These are phyloP conservation scores for Xenopus tropicalis DNA, from an alignment of 2,113 vertebrate genomes.

Conservation along the genomic window UCB_Xtro_10.0 CM004447.2:86016501-86017000, in stretches of 20 bases:
- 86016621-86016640: constrained; percentile 81
- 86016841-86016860: no score
- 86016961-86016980: constrained; percentile 83
- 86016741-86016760: constrained; percentile 75
- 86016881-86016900: constrained; percentile 81
- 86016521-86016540: no score
- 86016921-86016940: constrained; percentile 68
- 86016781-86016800: no score
- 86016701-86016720: constrained; percentile 72
- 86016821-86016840: no score
- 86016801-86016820: no score
- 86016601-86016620: constrained; percentile 76
- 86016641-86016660: constrained; percentile 69
- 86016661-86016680: constrained; percentile 91
- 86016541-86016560: no score
- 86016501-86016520: no score
- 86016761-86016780: no score
- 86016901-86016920: constrained; percentile 66
- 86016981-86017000: constrained; percentile 73
- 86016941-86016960: constrained; percentile 71
- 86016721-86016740: constrained; percentile 74
- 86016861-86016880: constrained; percentile 1
- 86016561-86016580: no score
- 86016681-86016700: constrained; percentile 87
- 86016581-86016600: constrained; percentile 70